phyloP scores from a whole-genome alignment of 2,888 invertebrate species.

The Tipula vernalis region DNA sequence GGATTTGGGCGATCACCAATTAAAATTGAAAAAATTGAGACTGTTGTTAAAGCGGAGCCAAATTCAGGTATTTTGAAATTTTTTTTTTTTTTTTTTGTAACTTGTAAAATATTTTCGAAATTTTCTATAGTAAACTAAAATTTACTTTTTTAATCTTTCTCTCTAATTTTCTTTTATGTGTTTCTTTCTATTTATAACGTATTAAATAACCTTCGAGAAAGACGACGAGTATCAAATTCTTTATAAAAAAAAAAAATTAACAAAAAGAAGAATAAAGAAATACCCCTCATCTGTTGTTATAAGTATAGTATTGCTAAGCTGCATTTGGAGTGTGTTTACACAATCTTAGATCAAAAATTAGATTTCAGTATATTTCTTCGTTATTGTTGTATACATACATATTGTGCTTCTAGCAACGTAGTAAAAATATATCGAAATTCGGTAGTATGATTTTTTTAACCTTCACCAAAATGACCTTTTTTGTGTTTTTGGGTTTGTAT shows the following conservation, averaged over 20 bases:
- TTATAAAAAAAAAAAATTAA: neutral
- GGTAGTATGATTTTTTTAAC: neutral
- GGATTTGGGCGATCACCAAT: neutral
- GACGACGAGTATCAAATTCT: neutral
- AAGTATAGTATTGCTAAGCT: neutral
- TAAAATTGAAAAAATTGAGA: neutral
- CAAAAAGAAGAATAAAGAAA: neutral
- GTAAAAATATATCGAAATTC: neutral
- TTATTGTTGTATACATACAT: neutral
- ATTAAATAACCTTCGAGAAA: neutral
- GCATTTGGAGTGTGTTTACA: neutral
- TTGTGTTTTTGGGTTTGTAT: neutral
- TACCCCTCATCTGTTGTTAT: neutral
- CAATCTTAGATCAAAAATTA: constrained; percentile 4
- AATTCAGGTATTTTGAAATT: neutral
- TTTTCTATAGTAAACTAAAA: neutral
- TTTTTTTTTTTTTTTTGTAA: no score
- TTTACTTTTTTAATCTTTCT: neutral
- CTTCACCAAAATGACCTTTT: neutral
- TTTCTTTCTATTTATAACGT: neutral
- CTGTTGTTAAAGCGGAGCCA: neutral
- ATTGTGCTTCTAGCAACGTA: neutral
- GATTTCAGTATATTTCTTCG: neutral
- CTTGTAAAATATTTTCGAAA: neutral
- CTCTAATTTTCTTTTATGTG: neutral